Evolutionary conservation across 1,140 invertebrate genomes (phyloP), one percentile per base, ranked within the genome.

Genomic region (Pinna nobilis): DNA sequence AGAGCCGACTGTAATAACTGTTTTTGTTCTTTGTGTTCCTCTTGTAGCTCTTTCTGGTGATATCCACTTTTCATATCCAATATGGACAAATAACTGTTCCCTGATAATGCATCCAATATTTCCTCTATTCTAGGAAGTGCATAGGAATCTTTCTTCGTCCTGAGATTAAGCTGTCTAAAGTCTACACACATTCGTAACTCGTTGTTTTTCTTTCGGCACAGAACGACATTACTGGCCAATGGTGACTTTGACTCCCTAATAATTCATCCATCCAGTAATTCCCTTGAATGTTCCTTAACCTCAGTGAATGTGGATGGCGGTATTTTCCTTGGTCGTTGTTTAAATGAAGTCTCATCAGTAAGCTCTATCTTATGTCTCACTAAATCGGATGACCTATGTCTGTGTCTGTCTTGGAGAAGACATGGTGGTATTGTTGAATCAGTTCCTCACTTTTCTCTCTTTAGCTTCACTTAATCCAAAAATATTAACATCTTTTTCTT

Each of bases 161-260:
- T 28, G 13, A 15, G 32, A 18, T 69, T 68, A 7, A 68, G 66
- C 32, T 57, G 57, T 59, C 66, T 57, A 32, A 39, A 57, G 20
- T 68, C 51, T 7, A 68, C 44, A 44, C 66, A 68, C 18, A 68
- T 57, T 28, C 91, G 69, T 33, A 90, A 74, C 18, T 79, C 74
- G 9, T 88, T 89, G 77, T 91, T 82, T 0, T 82, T 57, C 70
- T 92, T 92, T 25, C 82, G 37, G 0, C 91, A 87, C 3, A 88
- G 80, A 0, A 92, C 90, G 23, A 72, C 55, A 5, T 91, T 90
- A 3, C 90, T 89, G 6, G 87, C 90, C 88, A 90, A 92, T 28
- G 90, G 85, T n/a, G 85, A 87, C 67, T 76, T 39, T 4, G 70
- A 77, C 15, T 55, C 50, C 13, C 66, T 25, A 9, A 79, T 76